Base-by-base conservation (phyloP, 2,113 vertebrate species). In the Nestor notabilis region DNA sequence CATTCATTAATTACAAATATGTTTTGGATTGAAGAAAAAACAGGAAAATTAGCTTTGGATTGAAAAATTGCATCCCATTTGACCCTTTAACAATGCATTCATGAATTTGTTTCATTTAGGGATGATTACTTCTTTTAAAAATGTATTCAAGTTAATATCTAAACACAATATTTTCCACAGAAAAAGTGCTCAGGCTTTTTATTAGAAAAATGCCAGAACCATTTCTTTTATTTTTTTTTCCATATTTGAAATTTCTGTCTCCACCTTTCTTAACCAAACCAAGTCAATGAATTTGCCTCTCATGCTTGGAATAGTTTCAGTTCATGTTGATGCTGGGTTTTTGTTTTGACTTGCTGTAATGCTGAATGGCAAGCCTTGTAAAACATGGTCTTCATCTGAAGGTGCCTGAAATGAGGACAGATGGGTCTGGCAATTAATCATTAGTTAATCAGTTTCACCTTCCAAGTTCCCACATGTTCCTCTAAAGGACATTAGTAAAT, bases 251-350 rank as follows among this genome's bases (percentile, higher is more conserved):
- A 74, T 65, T 37, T 77, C 23, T 47, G 11, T 65, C 27, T 69
- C 33, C 72, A 44, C 0, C 4, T 93, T 87, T 79, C 21, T 49
- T 61, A 84, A 31, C 27, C 35, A 83, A 83, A 60, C 14, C 11
- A 28, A 33, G 56, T 20, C 14, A 43, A 27, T n/a, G 11, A 37
- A 66, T 85, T 88, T 76, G 6, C 19, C 61, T 72, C 35, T 71
- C 6, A 5, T 33, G 39, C 12, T 77, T 81, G n/a, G 46, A 75
- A 37, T 21, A 6, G 4, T 58, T 95, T 90, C 61, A 39, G 33
- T 1, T 64, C 17, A 50, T 33, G 13, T 6, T 76, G 75, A 70
- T 33, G 3, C 27, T 61, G 20, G 2, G 0, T 1, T 39, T 53
- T 78, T 55, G 4, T 4, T 87, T 55, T 65, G 35, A 41, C 15